Conservation (phyloP, 1,140 invertebrate genomes). For the Thaumatotibia leucotreta region DNA sequence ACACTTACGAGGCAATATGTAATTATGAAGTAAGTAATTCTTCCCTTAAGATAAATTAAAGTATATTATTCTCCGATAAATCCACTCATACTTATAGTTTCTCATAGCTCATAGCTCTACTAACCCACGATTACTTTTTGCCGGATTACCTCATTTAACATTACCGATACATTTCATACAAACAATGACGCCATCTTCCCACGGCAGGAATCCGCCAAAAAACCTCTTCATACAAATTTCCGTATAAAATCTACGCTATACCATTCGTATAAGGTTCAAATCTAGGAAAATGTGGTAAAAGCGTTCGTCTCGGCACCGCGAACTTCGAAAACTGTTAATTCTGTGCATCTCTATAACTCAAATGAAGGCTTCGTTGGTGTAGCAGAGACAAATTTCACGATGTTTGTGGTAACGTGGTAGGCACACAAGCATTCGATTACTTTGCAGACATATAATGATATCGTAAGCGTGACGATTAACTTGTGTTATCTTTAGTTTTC, state of each 20-base stretch:
- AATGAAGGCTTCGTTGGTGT: no score
- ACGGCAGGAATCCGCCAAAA: conserved; percentile 3
- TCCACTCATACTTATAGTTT: no score
- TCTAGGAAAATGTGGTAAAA: no score
- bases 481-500: neutral
- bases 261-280: neutral
- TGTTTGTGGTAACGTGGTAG: no score
- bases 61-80: no score
- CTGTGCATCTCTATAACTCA: no score
- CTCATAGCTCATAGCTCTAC: neutral
- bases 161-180: neutral
- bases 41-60: no score
- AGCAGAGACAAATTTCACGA: no score
- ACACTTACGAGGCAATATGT: no score
- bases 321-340: no score
- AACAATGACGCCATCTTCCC: conserved; percentile 10
- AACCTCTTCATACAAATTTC: neutral
- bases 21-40: no score
- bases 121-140: neutral
- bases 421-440: neutral
- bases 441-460: neutral
- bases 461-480: neutral
- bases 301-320: no score
- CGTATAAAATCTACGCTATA: neutral
- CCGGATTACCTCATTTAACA: neutral